Conservation (phyloP, 2,797 vertebrate genomes). For the Oreochromis grahami region DNA sequence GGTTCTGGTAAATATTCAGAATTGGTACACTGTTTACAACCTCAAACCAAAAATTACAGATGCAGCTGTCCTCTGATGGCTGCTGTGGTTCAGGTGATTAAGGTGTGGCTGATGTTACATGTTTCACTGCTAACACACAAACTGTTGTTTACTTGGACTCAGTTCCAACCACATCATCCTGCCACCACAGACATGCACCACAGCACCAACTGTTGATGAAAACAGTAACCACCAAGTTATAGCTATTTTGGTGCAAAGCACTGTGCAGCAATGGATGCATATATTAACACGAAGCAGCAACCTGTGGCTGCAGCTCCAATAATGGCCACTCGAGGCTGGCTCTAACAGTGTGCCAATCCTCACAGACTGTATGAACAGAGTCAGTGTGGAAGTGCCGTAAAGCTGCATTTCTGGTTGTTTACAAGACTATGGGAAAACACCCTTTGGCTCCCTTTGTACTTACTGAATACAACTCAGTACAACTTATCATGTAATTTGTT, state of each 20-base stretch:
- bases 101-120: background rate
- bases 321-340: background rate
- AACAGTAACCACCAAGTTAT: fast-evolving
- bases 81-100: background rate
- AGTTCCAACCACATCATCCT: background rate
- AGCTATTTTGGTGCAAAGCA: background rate
- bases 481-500: background rate
- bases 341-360: background rate
- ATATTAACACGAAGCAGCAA: background rate
- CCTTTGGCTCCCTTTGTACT: background rate
- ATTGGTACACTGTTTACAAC: background rate
- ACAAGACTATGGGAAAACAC: background rate
- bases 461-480: background rate
- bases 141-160: background rate
- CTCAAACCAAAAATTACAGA: background rate
- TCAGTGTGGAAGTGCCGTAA: background rate
- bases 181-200: background rate
- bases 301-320: background rate
- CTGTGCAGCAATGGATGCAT: background rate
- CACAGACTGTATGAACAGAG: background rate
- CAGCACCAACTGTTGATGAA: background rate
- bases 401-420: background rate
- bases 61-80: background rate
- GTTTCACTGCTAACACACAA: background rate
- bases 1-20: background rate